Evolutionary conservation across 2,113 vertebrate genomes (phyloP).

Genomic region (Phalacrocorax aristotelis): DNA sequence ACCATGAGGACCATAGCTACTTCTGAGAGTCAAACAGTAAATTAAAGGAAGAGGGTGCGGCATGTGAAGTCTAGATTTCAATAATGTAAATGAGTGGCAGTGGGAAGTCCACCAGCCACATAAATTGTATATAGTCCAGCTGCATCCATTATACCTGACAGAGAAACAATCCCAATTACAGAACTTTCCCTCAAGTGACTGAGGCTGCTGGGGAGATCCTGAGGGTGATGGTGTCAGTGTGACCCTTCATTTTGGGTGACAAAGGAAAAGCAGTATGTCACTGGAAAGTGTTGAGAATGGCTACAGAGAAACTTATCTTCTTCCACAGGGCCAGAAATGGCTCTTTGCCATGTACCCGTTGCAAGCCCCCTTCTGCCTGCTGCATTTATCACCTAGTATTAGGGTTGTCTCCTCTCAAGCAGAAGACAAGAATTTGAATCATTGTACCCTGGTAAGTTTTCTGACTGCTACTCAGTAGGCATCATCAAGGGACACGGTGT

Average conservation of each 20-base stretch:
- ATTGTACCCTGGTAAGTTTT: background rate
- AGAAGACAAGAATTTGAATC: background rate
- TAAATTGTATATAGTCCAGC: background rate
- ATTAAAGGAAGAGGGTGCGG: background rate
- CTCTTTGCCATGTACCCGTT: background rate
- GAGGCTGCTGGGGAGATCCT: background rate
- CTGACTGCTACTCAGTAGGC: background rate
- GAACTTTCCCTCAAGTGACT: background rate
- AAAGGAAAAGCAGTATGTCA: background rate
- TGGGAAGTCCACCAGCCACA: background rate
- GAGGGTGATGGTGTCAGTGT: fast-evolving
- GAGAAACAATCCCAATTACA: background rate
- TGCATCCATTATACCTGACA: background rate
- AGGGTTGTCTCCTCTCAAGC: background rate
- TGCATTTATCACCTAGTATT: fast-evolving
- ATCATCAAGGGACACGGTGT: fast-evolving
- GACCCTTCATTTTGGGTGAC: background rate
- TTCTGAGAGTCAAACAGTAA: background rate
- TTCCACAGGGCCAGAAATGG: background rate
- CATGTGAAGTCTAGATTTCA: background rate
- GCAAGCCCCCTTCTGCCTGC: background rate
- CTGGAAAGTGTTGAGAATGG: background rate
- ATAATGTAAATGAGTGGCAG: background rate
- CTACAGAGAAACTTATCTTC: background rate
- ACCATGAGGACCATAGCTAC: background rate